Conservation (phyloP, 53 echinoderm and acorn worm species). For the Stichopus horrens region DNA sequence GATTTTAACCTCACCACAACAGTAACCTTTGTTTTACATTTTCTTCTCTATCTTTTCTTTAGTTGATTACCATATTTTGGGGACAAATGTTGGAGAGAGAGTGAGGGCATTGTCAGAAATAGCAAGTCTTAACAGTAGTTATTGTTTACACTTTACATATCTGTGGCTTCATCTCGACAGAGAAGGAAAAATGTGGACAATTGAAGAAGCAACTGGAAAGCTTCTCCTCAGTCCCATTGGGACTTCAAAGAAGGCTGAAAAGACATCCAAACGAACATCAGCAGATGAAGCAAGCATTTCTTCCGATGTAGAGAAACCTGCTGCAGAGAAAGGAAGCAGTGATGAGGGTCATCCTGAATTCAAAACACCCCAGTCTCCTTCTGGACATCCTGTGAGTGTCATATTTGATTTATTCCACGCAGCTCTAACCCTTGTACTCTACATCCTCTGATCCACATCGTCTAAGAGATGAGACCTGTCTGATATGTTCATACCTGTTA, state of each 20-base stretch:
- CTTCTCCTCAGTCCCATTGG: slow-evolving; percentile 56
- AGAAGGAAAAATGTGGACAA: slow-evolving; percentile 51
- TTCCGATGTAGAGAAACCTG: not conserved
- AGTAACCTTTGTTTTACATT: not conserved
- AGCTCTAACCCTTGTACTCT: not conserved
- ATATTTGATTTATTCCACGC: not conserved
- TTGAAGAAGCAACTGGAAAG: slow-evolving; percentile 68
- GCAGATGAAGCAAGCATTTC: not conserved
- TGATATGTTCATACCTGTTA: no score
- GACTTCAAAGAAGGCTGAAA: not conserved
- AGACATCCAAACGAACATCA: not conserved
- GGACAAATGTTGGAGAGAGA: no score
- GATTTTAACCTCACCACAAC: not conserved
- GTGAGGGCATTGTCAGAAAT: no score
- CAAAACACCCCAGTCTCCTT: slow-evolving; percentile 40
- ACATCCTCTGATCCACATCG: no score
- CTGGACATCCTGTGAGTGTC: slow-evolving; percentile 18
- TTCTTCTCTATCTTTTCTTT: not conserved
- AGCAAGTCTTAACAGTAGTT: no score
- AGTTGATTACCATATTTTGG: not conserved
- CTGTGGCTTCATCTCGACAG: not conserved
- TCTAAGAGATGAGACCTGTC: no score
- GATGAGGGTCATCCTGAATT: not conserved
- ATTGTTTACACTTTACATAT: no score
- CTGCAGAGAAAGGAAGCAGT: not conserved